Evolutionary conservation across 2,797 vertebrate genomes (phyloP).

Genomic region (Prionace glauca): DNA sequence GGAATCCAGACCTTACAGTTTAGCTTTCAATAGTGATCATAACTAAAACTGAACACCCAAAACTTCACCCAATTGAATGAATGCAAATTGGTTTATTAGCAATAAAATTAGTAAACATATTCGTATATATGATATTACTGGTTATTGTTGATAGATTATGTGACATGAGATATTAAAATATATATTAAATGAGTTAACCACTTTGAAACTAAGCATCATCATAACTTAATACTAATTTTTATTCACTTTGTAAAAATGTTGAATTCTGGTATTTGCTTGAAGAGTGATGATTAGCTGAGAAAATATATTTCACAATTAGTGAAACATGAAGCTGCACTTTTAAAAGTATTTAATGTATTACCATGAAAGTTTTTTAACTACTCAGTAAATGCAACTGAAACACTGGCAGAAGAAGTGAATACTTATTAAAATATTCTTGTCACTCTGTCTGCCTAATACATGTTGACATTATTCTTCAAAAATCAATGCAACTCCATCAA

Average conservation of each 20-base stretch:
- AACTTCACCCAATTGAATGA: background rate
- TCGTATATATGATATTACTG: background rate
- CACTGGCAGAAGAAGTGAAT: background rate
- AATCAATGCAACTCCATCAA: slow-evolving; percentile 24
- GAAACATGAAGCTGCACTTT: background rate
- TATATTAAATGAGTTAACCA: background rate
- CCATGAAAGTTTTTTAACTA: background rate
- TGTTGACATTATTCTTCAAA: slow-evolving; percentile 30
- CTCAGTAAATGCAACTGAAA: background rate
- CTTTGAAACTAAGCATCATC: background rate
- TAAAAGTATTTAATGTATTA: background rate
- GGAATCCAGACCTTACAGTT: background rate
- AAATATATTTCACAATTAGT: background rate
- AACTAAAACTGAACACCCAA: background rate
- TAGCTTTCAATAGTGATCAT: background rate
- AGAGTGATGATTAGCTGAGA: background rate
- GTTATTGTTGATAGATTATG: background rate
- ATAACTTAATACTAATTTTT: background rate
- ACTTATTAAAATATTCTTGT: background rate
- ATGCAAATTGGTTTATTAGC: background rate
- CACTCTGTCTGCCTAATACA: background rate
- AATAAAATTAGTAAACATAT: background rate
- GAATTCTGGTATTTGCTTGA: background rate
- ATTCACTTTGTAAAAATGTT: background rate
- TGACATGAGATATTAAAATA: background rate